Base-by-base conservation (phyloP, 2,888 invertebrate species). In the Ryuthela nishihirai region DNA sequence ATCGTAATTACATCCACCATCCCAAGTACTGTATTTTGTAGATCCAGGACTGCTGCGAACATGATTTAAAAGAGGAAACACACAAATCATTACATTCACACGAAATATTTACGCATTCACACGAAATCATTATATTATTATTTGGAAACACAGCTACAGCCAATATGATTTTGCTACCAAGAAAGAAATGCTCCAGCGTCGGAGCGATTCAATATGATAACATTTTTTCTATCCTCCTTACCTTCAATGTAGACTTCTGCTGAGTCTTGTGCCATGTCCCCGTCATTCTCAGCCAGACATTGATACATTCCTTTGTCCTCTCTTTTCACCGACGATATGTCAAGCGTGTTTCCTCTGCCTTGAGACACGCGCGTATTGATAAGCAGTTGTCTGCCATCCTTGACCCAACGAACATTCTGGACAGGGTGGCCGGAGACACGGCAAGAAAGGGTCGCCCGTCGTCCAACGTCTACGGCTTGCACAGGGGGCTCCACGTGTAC, bases 241-340 rank as follows among this genome's bases (percentile, higher is more conserved):
- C 87, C 85, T 67, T 89, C 88, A 70, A 89, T 80, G 68, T 85
- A 80, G 45, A 88, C 79, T 73, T 91, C 88, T 1, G 88, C 84
- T 1, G 85, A 82, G 6, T 87, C 88, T 73, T 89, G 88, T 17
- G 85, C 84, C 75, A 88, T 87, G 71, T 90, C 89, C 76, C 85
- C 85, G 65, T 85, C 84, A 70, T 88, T 89, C 70, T 84, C 83
- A 7, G 86, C 87, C 67, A 91, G 84, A 73, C 93, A 94, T 71
- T 94, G 93, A 75, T 60, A 62, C 44, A 62, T 54, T 20, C 62
- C 62, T 36, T 32, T 41, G 34, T 62, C 54, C 6, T 35, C 36
- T 21, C 54, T 38, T 20, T 48, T 42, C 24, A 59, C 60, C 17
- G 42, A 43, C 21, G 39, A 35, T 15, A 62, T 59, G 20, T 41